A percentile compares a stretch with the other conserved stretches of the same genome.
Evolutionary conservation across 2,113 vertebrate genomes (phyloP).

Genomic region (Porphyrio hochstetteri): DNA sequence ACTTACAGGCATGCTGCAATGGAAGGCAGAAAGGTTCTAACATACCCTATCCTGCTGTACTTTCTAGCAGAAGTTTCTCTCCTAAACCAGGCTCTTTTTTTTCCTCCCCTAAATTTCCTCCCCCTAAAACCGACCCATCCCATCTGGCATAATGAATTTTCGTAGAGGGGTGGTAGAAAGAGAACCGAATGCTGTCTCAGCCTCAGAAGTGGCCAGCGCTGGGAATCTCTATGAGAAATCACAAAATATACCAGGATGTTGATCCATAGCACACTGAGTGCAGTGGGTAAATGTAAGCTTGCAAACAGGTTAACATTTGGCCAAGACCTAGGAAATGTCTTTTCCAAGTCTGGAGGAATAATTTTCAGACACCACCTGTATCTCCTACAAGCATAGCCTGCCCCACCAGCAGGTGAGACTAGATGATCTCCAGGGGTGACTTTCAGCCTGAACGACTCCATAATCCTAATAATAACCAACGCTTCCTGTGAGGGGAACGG

Average conservation of each 20-base stretch:
- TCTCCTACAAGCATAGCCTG: neutral
- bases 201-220: neutral
- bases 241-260: neutral
- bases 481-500: neutral
- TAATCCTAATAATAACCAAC: neutral
- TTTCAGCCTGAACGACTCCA: neutral
- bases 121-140: neutral
- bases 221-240: neutral
- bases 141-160: rapidly evolving
- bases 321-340: neutral
- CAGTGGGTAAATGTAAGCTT: neutral
- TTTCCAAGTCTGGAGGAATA: neutral
- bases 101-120: neutral
- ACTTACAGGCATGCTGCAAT: neutral
- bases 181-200: neutral
- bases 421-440: neutral
- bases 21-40: neutral
- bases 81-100: neutral
- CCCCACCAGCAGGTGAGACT: neutral
- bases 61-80: neutral
- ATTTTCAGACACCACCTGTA: neutral
- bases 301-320: neutral
- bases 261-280: neutral
- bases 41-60: no score
- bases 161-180: neutral